These are phyloP conservation scores for Lucilia cuprina DNA, from an alignment of 1,140 invertebrate species.

Conservation along the genomic window DNA sequence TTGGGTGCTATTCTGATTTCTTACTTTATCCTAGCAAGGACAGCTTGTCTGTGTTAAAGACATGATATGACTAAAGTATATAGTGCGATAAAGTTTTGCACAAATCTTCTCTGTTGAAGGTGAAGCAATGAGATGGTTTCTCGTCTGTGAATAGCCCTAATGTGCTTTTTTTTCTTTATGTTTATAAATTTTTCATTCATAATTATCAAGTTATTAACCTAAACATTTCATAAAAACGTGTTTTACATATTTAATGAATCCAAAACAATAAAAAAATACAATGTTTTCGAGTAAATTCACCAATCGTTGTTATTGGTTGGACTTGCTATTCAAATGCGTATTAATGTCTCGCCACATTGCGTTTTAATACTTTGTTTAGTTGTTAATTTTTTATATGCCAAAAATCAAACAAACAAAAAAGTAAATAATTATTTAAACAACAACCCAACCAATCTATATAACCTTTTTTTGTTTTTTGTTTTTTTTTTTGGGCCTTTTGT, in stretches of 20 bases:
- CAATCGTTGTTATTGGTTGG: no score
- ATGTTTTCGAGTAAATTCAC: no score
- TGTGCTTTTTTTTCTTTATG: background rate
- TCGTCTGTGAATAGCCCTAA: background rate
- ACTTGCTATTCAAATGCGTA: background rate
- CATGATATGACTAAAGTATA: no score
- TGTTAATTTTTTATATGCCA: background rate
- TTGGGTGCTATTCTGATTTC: no score
- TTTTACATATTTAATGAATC: constrained; percentile 36
- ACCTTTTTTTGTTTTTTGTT: no score
- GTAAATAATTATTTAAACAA: background rate
- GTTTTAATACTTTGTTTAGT: background rate
- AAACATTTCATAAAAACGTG: constrained; percentile 27
- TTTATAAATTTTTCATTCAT: constrained; percentile 20
- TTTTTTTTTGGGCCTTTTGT: no score
- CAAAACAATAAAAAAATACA: background rate
- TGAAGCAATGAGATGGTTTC: no score
- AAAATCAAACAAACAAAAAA: no score
- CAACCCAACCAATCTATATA: background rate
- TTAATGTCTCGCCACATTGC: background rate
- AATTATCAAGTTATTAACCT: constrained; percentile 38
- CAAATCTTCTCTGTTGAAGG: no score
- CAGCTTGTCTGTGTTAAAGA: no score
- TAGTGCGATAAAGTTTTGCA: no score
- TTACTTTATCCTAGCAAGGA: no score